Percentiles rank a stretch among this genome's conserved stretches.
Conservation (phyloP, 2,888 invertebrate species). For the Aspidiotus destructor region DNA sequence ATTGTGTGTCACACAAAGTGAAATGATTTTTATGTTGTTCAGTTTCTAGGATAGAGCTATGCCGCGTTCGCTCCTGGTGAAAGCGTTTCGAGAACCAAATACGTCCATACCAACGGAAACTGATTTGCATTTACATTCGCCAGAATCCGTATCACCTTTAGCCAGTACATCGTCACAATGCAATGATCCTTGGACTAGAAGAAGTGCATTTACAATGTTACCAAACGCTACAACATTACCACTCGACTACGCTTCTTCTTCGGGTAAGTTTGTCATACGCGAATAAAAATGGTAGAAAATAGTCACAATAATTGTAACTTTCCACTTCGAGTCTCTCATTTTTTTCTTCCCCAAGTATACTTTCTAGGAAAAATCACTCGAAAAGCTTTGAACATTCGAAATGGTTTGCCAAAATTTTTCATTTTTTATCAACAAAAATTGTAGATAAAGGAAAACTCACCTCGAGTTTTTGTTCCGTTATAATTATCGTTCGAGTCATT, state of each 20-base stretch:
- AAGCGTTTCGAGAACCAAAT: conserved; percentile 21
- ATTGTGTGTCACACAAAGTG: too few species aligned
- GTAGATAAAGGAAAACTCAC: too few species aligned
- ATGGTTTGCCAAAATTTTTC: too few species aligned
- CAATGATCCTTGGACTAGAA: not conserved
- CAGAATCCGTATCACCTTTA: not conserved
- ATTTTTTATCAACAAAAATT: too few species aligned
- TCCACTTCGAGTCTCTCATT: too few species aligned
- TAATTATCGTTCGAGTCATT: too few species aligned
- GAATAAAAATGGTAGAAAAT: too few species aligned
- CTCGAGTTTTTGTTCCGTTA: too few species aligned
- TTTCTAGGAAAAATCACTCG: too few species aligned
- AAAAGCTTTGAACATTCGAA: too few species aligned
- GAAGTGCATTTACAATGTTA: conserved; percentile 1
- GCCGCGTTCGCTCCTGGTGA: conserved; percentile 22
- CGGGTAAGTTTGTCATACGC: not conserved
- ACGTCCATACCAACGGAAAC: conserved; percentile 3
- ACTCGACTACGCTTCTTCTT: not conserved
- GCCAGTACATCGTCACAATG: not conserved
- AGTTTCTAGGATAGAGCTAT: conserved; percentile 6
- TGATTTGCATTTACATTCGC: not conserved
- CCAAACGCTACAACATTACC: not conserved
- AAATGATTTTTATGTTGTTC: not conserved
- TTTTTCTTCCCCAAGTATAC: too few species aligned
- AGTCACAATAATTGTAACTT: too few species aligned